Percentiles rank a stretch among this genome's conserved stretches.
These are phyloP conservation scores for Pecten maximus DNA, from an alignment of 2,888 invertebrate species.

Conservation along the genomic window DNA sequence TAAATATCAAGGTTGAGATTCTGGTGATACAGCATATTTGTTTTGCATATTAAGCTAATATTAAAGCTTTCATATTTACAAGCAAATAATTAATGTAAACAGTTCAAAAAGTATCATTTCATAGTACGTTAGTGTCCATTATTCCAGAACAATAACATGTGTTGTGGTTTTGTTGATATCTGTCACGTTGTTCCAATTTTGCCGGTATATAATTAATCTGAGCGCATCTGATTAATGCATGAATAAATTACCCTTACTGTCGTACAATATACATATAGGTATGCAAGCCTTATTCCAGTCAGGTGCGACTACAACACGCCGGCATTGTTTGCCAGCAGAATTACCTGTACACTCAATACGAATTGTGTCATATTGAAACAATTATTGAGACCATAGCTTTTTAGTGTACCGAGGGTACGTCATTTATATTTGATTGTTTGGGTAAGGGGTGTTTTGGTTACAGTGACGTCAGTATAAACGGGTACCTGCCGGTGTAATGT, in stretches of 20 bases:
- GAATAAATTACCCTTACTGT: background rate
- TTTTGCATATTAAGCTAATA: no score
- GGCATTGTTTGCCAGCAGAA: background rate
- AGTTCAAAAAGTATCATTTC: no score
- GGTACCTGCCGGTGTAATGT: background rate
- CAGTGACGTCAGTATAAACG: background rate
- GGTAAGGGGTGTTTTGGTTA: background rate
- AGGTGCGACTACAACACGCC: background rate
- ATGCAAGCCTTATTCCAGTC: background rate
- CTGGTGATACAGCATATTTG: no score
- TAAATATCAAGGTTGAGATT: no score
- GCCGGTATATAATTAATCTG: background rate
- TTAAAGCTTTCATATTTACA: no score
- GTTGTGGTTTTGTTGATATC: background rate
- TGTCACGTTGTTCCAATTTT: background rate
- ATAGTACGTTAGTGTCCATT: no score
- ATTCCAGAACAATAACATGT: background rate
- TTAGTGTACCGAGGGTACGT: background rate
- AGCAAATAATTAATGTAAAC: no score
- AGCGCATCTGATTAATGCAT: background rate
- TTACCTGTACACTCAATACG: background rate
- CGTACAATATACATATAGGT: no score
- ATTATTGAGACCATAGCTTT: background rate
- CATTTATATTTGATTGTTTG: background rate
- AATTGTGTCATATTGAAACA: constrained; percentile 9